Evolutionary conservation across 2,113 vertebrate genomes (phyloP).

Genomic region (Lepidothrix coronata): DNA sequence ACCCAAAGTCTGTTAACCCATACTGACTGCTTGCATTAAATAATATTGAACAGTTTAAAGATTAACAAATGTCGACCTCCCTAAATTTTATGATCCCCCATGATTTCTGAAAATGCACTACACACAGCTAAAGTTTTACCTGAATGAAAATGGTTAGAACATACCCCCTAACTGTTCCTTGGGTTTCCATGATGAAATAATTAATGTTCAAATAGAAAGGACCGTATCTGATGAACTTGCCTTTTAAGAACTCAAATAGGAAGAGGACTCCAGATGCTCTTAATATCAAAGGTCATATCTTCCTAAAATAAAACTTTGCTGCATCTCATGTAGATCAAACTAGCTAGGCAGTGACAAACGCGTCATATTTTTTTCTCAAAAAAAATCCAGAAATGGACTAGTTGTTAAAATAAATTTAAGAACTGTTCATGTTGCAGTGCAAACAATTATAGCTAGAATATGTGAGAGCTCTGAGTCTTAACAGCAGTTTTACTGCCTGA

Average conservation of each 20-base stretch:
- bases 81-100: background rate
- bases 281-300: background rate
- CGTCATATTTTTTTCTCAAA: background rate
- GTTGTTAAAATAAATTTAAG: background rate
- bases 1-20: background rate
- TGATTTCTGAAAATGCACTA: background rate
- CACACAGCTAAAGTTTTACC: background rate
- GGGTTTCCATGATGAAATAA: background rate
- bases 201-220: background rate
- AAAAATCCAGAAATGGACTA: background rate
- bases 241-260: background rate
- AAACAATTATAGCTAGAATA: background rate
- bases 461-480: background rate
- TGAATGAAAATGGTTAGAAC: background rate
- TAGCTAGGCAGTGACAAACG: background rate
- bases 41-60: background rate
- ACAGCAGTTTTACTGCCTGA: background rate
- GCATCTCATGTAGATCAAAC: background rate
- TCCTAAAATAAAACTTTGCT: background rate
- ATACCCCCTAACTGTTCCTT: background rate
- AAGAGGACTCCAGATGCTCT: background rate
- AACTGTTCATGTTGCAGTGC: background rate
- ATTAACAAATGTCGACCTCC: background rate
- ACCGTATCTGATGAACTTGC: background rate
- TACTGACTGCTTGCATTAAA: background rate